Evolutionary conservation across 2,113 vertebrate species (phyloP).

Genomic region (Jacana jacana): DNA sequence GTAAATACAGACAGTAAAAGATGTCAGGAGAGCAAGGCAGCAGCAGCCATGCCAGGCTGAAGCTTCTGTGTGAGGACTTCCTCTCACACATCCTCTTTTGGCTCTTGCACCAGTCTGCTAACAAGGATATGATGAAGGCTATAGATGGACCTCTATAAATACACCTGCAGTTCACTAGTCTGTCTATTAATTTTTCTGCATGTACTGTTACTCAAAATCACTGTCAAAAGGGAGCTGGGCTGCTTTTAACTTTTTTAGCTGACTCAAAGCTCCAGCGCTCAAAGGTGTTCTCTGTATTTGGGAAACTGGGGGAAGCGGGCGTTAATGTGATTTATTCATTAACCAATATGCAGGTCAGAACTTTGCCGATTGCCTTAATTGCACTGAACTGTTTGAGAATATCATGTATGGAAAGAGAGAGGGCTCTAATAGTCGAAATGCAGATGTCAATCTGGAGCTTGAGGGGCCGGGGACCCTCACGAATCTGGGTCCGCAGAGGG

Average conservation of each 20-base stretch:
- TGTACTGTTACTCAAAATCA: not conserved
- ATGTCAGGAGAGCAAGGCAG: not conserved
- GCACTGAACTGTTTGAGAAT: not conserved
- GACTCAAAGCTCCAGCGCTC: not conserved
- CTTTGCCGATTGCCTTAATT: not conserved
- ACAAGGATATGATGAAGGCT: not conserved
- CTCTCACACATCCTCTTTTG: not conserved
- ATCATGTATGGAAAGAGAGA: not conserved
- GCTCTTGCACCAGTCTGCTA: not conserved
- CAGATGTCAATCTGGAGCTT: not conserved
- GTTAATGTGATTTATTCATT: too few relatives aligned
- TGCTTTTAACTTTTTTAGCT: not conserved
- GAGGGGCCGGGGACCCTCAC: not conserved
- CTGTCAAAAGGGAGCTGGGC: not conserved
- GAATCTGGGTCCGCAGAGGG: rapidly evolving
- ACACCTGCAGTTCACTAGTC: not conserved
- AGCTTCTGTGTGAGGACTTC: not conserved
- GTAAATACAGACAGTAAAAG: not conserved
- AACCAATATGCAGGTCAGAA: not conserved
- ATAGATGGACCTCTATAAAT: not conserved
- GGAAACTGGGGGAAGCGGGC: not conserved
- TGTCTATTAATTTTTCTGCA: not conserved
- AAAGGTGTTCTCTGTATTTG: not conserved
- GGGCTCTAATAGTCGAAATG: not conserved
- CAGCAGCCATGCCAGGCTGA: not conserved